Percentiles rank a stretch among this genome's conserved stretches.
Evolutionary conservation across 35 echinoderm and acorn worm genomes (phyloP).

Genomic region (Eucidaris tribuloides): DNA sequence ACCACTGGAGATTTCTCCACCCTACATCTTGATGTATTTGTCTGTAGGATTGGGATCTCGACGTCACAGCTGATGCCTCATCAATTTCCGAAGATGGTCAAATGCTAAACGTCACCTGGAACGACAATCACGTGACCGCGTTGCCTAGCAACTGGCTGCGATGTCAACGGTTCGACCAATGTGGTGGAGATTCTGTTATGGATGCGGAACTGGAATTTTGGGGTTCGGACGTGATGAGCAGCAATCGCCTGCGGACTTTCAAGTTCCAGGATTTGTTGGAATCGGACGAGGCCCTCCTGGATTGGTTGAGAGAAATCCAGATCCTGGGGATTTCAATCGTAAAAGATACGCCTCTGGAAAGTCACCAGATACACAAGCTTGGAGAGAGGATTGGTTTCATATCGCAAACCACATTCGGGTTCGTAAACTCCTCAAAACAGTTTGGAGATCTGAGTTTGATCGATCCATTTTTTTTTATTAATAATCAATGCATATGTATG

Average conservation of each 20-base stretch:
- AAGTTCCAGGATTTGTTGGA: not conserved
- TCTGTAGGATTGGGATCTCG: too few species aligned
- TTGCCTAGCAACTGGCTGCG: constrained; percentile 20
- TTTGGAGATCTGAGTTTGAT: too few species aligned
- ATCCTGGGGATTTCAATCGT: not conserved
- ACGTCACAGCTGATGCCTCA: not conserved
- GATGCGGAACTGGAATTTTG: not conserved
- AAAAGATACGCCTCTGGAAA: not conserved
- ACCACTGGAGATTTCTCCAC: too few species aligned
- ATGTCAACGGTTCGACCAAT: constrained; percentile 4
- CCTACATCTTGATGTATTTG: too few species aligned
- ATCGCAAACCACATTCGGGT: not conserved
- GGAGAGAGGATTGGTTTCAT: not conserved
- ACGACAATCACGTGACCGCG: not conserved
- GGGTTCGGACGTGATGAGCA: constrained; percentile 2
- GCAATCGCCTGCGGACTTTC: not conserved
- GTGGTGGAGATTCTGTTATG: not conserved
- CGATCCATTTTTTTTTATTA: too few species aligned
- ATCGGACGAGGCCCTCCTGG: not conserved
- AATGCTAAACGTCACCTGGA: not conserved
- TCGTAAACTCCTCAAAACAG: too few species aligned
- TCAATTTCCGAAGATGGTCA: not conserved
- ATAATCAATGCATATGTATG: too few species aligned
- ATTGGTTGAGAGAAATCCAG: not conserved
- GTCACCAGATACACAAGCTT: not conserved